Conservation (phyloP, 2,797 vertebrate species). For the Phyllotis vaccarum region DNA sequence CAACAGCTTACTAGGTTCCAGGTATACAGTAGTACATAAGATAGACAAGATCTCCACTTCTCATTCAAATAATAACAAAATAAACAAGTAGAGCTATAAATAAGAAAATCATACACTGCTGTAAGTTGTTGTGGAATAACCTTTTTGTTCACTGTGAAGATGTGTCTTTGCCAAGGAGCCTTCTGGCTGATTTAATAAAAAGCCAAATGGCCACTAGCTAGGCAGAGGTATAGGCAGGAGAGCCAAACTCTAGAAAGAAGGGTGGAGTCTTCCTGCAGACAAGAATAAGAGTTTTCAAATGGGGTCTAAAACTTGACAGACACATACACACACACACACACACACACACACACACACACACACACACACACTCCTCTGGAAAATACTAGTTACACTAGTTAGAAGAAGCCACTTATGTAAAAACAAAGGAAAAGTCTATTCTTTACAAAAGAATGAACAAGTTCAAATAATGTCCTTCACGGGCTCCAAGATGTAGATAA, state of each 20-base stretch:
- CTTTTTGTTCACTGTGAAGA: background rate
- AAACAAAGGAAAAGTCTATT: slow-evolving; percentile 49
- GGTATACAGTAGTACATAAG: background rate
- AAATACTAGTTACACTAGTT: slow-evolving; percentile 25
- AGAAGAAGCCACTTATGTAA: background rate
- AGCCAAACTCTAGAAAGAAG: background rate
- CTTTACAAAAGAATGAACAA: slow-evolving; percentile 50
- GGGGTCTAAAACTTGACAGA: background rate
- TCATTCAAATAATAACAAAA: slow-evolving; percentile 21
- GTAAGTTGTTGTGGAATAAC: background rate
- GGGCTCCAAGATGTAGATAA: slow-evolving; percentile 11
- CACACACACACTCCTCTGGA: background rate
- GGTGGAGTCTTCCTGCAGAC: background rate
- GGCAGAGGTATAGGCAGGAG: background rate
- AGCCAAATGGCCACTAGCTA: background rate
- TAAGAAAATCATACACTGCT: background rate
- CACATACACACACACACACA: too few species aligned
- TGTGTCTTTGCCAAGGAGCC: background rate
- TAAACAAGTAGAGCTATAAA: slow-evolving; percentile 31
- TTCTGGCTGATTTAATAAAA: background rate
- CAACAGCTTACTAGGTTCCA: background rate
- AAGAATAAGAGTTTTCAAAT: slow-evolving; percentile 9
- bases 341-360: background rate
- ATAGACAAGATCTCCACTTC: background rate
- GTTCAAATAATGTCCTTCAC: slow-evolving; percentile 46